Conservation (phyloP, 2,888 invertebrate species). For the Meloe dianella region DNA sequence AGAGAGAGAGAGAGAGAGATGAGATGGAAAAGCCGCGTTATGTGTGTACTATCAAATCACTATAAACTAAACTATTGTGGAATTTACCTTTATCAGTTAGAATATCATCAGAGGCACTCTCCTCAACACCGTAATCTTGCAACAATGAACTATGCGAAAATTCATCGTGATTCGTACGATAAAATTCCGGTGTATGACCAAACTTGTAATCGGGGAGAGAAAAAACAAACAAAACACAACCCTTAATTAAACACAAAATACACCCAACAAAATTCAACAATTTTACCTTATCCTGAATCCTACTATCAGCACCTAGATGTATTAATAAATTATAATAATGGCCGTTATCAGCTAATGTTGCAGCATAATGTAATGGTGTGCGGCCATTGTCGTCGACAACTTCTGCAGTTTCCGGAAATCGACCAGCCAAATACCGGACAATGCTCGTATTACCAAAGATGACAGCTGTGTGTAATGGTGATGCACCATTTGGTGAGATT, state of each 20-base stretch:
- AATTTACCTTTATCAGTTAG: constrained; percentile 76
- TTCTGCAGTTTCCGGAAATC: constrained; percentile 87
- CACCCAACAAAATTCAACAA: background rate
- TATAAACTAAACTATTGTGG: background rate
- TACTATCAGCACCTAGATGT: constrained; percentile 85
- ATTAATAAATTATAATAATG: constrained; percentile 85
- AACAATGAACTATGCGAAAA: constrained; percentile 73
- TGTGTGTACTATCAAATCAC: constrained; percentile 17
- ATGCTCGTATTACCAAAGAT: constrained; percentile 84
- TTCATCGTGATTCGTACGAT: constrained; percentile 70
- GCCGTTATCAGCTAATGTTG: constrained; percentile 82
- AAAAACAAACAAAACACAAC: background rate
- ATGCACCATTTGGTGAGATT: constrained; percentile 80
- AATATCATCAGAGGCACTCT: constrained; percentile 70
- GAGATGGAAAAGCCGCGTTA: constrained; percentile 49
- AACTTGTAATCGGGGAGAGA: too few relatives aligned
- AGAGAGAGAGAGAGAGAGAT: background rate
- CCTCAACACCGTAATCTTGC: constrained; percentile 73
- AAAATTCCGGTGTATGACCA: constrained; percentile 81
- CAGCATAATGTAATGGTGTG: constrained; percentile 89
- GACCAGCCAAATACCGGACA: constrained; percentile 72
- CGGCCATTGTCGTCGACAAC: constrained; percentile 76
- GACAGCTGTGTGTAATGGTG: constrained; percentile 86
- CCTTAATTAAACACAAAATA: background rate
- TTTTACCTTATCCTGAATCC: constrained; percentile 83